Evolutionary conservation across 2,113 vertebrate species (phyloP), one percentile per base, ranked within the genome.

Genomic region (Cariama cristata): DNA sequence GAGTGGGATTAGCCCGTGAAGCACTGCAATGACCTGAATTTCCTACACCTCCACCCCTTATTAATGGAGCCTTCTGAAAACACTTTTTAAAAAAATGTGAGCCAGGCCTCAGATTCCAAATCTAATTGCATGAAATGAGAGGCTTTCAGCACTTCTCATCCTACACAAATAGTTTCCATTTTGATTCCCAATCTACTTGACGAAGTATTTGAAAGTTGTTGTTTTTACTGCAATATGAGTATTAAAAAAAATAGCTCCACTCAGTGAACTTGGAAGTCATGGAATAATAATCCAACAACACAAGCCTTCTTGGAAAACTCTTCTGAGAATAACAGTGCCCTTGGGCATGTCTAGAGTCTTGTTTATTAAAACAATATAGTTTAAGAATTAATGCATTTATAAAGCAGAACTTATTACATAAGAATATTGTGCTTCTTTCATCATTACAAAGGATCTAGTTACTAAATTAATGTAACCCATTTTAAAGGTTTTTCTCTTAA

Each of bases 161-260:
- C 72, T 79, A 85, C 79, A 77, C 91, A 96, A 92, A 93, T 90
- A 89, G 73, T 97, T 97, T 88, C 97, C 91, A 52, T 71, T 97
- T 96, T 97, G 97, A 97, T 97, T 95, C 96, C 98, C 95, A 81
- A 97, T 97, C 64, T 82, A 79, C 87, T 93, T 52, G 8, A 95
- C 97, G 95, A 97, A 88, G 95, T 95, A 97, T 96, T 97, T 96
- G 94, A 90, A 87, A 95, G 93, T 96, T 97, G 96, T 97, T 97
- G 96, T 98, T 98, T 98, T 98, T 97, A 98, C 94, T 98, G 98
- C 98, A 98, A 98, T 88, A 79, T 24, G 94, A 98, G 98, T 81
- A 96, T 95, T 90, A 96, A 95, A 97, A 94, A 98, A 98, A 98
- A 97, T 79, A 97, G 81, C 59, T 96, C 88, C 73, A 32, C 96